Evolutionary conservation across 2,113 vertebrate species (phyloP), one percentile per base, ranked within the genome.

Genomic region (Condylura cristata): DNA sequence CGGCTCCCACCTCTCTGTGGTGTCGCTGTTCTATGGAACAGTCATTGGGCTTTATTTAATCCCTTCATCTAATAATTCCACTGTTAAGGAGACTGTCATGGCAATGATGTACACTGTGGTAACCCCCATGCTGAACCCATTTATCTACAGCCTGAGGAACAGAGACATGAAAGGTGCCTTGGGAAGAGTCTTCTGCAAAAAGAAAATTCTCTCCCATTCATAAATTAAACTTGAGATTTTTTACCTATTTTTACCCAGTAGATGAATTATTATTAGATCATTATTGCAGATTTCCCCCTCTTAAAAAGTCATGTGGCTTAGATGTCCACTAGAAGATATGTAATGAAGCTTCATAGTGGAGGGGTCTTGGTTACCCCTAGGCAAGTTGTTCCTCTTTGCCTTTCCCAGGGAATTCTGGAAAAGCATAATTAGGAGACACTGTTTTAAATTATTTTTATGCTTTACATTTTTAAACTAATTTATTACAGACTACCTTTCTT

Each of bases 131-230:
- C 66, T 96, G 86, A 97, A 97, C 20, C 96, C 96, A 2, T 82
- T 97, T 51, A 96, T 96, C 71, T 97, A 97, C 28, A 97, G 95
- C 39, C 75, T 97, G 51, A 83, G 89, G 63, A 97, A 96, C 72
- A 92, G 91, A 66, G 97, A 96, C 41, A 86, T 97, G 18, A 96
- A 96, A 56, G 86, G 72, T 24, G 95, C 95, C 12, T 16, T 97
- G 8, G 2, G 30, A 80, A 95, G 88, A 93, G 61, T 86, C 32
- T 56, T 74, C 34, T 48, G 13, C 4, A 81, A 75, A 48, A 91
- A 34, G 53, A 87, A 95, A 78, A 85, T 3, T 16, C 2, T 0
- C n/a, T 86, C 13, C 48, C 48, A 51, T 51, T 16, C 48, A 17
- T 51, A 51, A 17, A 17, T 51, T 51, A 16, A 51, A 51, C 7